Percentiles rank a stretch among this genome's conserved stretches.
Evolutionary conservation across 1,140 invertebrate species (phyloP).

Genomic region (Dendroctonus ponderosae): DNA sequence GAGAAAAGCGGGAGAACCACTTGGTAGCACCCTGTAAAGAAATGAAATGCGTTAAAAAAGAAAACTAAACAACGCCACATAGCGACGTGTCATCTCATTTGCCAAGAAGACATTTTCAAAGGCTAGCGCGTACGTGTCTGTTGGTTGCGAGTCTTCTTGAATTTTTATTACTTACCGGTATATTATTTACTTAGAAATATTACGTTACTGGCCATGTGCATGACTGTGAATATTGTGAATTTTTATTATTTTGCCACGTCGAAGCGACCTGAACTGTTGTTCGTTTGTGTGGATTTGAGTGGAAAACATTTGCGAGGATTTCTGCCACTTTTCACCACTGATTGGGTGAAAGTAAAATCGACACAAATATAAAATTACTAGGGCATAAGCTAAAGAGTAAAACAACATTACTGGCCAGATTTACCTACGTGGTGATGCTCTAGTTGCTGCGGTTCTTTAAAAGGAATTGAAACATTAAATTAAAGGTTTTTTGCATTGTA

Average conservation of each 20-base stretch:
- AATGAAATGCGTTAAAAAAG: conserved; percentile 10
- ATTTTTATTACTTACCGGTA: conserved; percentile 19
- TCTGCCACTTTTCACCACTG: too few relatives aligned
- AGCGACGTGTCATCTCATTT: conserved; percentile 16
- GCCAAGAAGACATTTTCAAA: conserved; percentile 24
- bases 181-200: conserved; percentile 24
- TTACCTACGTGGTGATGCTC: conserved; percentile 18
- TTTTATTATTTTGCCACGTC: neutral
- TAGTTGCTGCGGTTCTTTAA: conserved; percentile 15
- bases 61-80: conserved; percentile 10
- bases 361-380: conserved; percentile 14
- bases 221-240: conserved; percentile 8
- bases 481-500: conserved; percentile 9
- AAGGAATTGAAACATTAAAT: conserved; percentile 15
- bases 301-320: too few relatives aligned
- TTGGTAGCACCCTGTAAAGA: conserved; percentile 8
- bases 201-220: conserved; percentile 12
- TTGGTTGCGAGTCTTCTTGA: conserved; percentile 17
- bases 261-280: too few relatives aligned
- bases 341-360: neutral
- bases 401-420: conserved; percentile 1
- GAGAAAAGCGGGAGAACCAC: neutral
- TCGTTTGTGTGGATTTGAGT: too few relatives aligned
- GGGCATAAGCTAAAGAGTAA: conserved; percentile 9
- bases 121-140: conserved; percentile 7